Evolutionary conservation across 2,888 invertebrate species (phyloP), one percentile per base, ranked within the genome.

Genomic region (Melikaiella ostensackeni): DNA sequence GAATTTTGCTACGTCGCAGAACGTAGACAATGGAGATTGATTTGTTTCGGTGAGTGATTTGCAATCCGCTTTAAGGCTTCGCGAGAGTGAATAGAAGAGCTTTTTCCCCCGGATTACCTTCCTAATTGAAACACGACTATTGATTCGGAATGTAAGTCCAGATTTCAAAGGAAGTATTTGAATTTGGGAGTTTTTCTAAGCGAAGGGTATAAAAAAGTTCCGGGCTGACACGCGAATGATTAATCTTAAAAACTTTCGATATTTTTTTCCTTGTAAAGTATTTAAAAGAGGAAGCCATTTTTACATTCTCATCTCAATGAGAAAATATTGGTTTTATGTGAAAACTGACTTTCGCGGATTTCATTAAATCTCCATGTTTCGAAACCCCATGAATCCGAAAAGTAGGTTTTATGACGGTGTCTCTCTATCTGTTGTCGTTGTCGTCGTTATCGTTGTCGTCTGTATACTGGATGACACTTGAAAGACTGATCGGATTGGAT

Each of bases 121-220:
- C 80, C 80, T 83, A 84, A 85, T 85, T 84, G 84, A 84, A 84
- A 82, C 82, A 80, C 79, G 76, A 77, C 81, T 81, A 83, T 84
- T 81, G 84, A 84, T 83, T 81, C 62, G 76, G 75, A 78, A 77
- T 77, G 77, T 70, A 70, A 70, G n/a, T 30, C 46, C 70, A 55
- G 50, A 19, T 30, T 30, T 70, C 30, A 70, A 70, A 70, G 50
- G 16, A 59, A 70, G 30, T 70, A 46, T 50, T 70, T 70, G 50
- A 50, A 70, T 70, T 70, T 55, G n/a, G 9, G 11, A 33, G n/a
- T 70, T 70, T 66, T 50, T 27, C 13, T n/a, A 2, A 46, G 8
- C 11, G 9, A 1, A 59, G 13, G 27, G 59, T 21, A 4, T 16
- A 13, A 24, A 7, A 57, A 24, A 27, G 1, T 13, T 24, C 11